Conservation (phyloP, 2,113 vertebrate genomes). For the Syngnathoides biaculeatus region DNA sequence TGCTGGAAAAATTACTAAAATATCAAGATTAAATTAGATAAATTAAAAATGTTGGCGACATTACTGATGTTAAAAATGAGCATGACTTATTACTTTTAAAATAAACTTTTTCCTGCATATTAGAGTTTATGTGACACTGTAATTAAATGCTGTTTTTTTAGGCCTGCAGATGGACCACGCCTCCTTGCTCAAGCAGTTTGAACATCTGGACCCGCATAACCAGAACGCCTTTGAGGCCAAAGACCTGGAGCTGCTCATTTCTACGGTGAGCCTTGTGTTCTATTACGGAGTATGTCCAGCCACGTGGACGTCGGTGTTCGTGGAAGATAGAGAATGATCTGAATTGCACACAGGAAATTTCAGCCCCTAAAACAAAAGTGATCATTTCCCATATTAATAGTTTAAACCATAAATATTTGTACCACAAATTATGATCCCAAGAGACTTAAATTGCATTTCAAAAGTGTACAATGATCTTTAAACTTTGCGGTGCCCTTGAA, state of each 20-base stretch:
- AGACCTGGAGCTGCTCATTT: slow-evolving; percentile 88
- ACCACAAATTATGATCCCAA: too few relatives aligned
- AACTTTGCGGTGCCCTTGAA: too few relatives aligned
- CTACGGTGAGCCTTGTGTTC: slow-evolving; percentile 68
- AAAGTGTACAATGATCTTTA: too few relatives aligned
- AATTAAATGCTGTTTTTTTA: slow-evolving; percentile 31
- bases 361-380: too few relatives aligned
- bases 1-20: not conserved
- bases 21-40: not conserved
- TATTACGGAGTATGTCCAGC: not conserved
- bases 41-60: not conserved
- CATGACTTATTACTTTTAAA: not conserved
- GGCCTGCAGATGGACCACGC: slow-evolving; percentile 84
- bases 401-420: too few relatives aligned
- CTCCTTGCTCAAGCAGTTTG: slow-evolving; percentile 86
- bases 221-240: slow-evolving; percentile 89
- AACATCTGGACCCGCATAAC: slow-evolving; percentile 89
- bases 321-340: too few relatives aligned
- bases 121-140: not conserved
- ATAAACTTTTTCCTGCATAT: not conserved
- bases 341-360: too few relatives aligned
- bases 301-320: too few relatives aligned
- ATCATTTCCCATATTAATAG: too few relatives aligned
- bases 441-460: too few relatives aligned
- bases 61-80: not conserved